phyloP scores from a whole-genome alignment of 2,113 vertebrate genomes.

The Carollia perspicillata region DNA sequence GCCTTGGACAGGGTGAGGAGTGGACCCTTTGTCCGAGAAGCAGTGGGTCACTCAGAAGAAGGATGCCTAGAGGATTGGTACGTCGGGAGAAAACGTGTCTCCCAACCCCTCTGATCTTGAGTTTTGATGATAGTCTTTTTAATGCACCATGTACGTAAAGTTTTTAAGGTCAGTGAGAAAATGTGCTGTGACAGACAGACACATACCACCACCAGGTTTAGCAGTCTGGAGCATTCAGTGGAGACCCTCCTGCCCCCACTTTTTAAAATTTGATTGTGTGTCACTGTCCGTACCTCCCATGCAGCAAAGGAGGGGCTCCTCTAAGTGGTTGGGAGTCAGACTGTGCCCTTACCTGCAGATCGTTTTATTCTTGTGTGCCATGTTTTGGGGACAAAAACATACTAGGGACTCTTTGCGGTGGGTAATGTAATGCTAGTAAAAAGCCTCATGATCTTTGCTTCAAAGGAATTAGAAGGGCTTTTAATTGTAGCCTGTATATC shows the following conservation, averaged over 20 bases:
- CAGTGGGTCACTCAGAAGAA: neutral
- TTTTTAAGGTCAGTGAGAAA: constrained; percentile 21
- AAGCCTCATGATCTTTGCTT: constrained; percentile 34
- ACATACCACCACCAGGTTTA: neutral
- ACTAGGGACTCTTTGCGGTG: neutral
- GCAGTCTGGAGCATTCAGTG: neutral
- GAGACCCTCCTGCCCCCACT: neutral
- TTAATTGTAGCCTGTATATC: constrained; percentile 22
- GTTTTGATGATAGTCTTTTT: constrained; percentile 6
- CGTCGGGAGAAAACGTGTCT: neutral
- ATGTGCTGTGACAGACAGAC: neutral
- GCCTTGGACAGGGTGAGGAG: neutral
- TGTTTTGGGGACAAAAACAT: constrained; percentile 10
- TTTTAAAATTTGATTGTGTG: neutral
- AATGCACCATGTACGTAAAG: neutral
- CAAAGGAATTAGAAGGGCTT: constrained; percentile 32
- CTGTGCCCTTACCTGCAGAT: constrained; percentile 38
- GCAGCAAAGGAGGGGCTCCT: neutral
- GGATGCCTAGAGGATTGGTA: neutral
- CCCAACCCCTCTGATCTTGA: neutral
- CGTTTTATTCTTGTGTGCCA: constrained; percentile 45
- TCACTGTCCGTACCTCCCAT: neutral
- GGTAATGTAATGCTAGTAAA: constrained; percentile 52
- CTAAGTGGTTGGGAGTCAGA: neutral
- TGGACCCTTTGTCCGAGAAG: constrained; percentile 18